These are phyloP conservation scores for Acronicta alni DNA, from an alignment of 2,888 invertebrate species.

Conservation along the genomic window DNA sequence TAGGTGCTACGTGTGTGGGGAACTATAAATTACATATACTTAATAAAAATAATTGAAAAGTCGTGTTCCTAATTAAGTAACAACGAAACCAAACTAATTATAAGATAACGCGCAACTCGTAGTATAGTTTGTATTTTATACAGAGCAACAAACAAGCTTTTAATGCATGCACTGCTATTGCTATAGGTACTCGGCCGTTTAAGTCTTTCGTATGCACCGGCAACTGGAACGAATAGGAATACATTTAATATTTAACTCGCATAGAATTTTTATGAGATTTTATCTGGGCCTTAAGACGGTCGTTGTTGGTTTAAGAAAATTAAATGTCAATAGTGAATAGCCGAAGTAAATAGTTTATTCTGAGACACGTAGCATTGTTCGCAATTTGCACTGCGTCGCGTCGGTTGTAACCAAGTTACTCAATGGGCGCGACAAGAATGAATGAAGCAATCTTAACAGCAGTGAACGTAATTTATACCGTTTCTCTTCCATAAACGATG, in stretches of 20 bases:
- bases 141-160: slow-evolving; percentile 52
- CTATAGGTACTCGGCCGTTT: slow-evolving; percentile 62
- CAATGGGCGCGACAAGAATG: slow-evolving; percentile 81
- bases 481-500: slow-evolving; percentile 82
- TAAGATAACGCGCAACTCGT: slow-evolving; percentile 49
- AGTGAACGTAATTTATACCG: slow-evolving; percentile 81
- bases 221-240: slow-evolving; percentile 47
- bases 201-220: slow-evolving; percentile 65
- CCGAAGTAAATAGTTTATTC: slow-evolving; percentile 71
- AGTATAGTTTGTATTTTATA: slow-evolving; percentile 44
- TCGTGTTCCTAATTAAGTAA: slow-evolving; percentile 57
- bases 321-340: slow-evolving; percentile 72
- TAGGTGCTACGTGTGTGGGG: slow-evolving; percentile 50
- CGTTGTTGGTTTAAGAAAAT: slow-evolving; percentile 67
- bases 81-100: slow-evolving; percentile 57
- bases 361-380: slow-evolving; percentile 73
- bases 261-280: slow-evolving; percentile 49
- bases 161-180: slow-evolving; percentile 53
- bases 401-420: slow-evolving; percentile 71
- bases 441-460: slow-evolving; percentile 84
- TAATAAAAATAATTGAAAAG: slow-evolving; percentile 58
- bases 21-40: slow-evolving; percentile 37
- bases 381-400: slow-evolving; percentile 72
- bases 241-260: slow-evolving; percentile 47
- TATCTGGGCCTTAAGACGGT: slow-evolving; percentile 53